A percentile compares a stretch with the other conserved stretches of the same genome.
Evolutionary conservation across 2,113 vertebrate species (phyloP).

Genomic region (Stictonetta naevosa): DNA sequence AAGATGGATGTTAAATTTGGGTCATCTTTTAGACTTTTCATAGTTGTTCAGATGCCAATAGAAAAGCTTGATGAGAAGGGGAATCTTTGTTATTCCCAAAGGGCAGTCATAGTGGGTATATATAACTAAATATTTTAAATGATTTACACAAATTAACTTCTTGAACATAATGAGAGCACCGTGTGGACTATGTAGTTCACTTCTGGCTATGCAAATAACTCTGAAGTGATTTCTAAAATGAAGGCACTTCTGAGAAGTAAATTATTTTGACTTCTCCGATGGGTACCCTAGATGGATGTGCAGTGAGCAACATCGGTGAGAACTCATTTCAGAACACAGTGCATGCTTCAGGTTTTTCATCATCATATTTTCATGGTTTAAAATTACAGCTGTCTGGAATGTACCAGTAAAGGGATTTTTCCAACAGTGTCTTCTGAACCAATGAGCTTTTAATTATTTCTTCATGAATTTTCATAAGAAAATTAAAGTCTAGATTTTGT

Average conservation of each 20-base stretch:
- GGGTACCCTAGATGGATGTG: not conserved
- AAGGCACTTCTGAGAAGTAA: not conserved
- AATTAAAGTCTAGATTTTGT: constrained; percentile 32
- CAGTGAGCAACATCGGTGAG: not conserved
- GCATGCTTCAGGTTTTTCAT: not conserved
- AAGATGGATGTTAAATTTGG: not conserved
- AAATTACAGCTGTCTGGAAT: constrained; percentile 1
- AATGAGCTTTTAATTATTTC: constrained; percentile 32
- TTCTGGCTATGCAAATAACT: not conserved
- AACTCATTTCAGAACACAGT: not conserved
- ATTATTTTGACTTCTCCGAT: rapidly evolving
- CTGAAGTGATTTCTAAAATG: not conserved
- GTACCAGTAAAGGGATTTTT: constrained; percentile 11
- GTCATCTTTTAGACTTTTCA: not conserved
- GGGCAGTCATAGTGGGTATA: not conserved
- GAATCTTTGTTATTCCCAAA: not conserved
- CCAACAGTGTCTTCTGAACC: not conserved
- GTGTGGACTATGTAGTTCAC: not conserved
- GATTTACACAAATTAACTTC: not conserved
- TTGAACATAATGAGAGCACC: not conserved
- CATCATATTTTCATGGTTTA: not conserved
- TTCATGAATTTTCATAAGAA: constrained; percentile 57
- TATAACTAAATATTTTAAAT: not conserved
- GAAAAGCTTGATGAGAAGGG: not conserved
- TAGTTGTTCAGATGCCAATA: not conserved